Percentiles rank a stretch among this genome's conserved stretches.
Conservation (phyloP, 2,113 vertebrate genomes). For the Clarias magur region DNA sequence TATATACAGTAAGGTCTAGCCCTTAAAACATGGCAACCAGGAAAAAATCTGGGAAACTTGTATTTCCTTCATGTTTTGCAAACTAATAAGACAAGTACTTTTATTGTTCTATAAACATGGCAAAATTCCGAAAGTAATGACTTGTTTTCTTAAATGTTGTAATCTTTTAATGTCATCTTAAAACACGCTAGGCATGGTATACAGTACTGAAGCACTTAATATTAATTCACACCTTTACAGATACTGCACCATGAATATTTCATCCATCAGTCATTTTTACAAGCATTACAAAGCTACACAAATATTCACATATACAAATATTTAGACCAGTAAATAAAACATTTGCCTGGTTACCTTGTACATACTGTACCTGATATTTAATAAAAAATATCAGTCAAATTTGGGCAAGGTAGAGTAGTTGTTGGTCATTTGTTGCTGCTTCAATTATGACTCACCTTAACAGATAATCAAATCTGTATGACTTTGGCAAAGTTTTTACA, state of each 20-base stretch:
- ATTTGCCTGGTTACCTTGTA: background rate
- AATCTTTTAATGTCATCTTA: background rate
- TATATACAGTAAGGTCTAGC: no score
- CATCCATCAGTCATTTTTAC: background rate
- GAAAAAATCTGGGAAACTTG: background rate
- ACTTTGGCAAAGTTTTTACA: no score
- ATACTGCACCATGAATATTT: background rate
- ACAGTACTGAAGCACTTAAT: background rate
- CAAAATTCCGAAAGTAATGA: no score
- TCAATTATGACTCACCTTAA: no score
- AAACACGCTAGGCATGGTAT: background rate
- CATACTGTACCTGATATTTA: background rate
- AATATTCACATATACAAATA: background rate
- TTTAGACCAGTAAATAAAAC: background rate
- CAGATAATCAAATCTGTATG: no score
- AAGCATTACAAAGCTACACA: background rate
- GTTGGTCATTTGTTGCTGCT: no score
- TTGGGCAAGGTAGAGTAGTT: no score
- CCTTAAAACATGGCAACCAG: background rate
- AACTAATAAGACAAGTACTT: background rate
- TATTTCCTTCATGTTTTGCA: background rate
- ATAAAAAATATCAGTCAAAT: no score
- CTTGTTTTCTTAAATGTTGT: background rate
- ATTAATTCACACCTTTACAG: background rate
- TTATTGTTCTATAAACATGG: background rate